Evolutionary conservation across 1,140 invertebrate species (phyloP).

Genomic region (Stegodyphus mimosarum): DNA sequence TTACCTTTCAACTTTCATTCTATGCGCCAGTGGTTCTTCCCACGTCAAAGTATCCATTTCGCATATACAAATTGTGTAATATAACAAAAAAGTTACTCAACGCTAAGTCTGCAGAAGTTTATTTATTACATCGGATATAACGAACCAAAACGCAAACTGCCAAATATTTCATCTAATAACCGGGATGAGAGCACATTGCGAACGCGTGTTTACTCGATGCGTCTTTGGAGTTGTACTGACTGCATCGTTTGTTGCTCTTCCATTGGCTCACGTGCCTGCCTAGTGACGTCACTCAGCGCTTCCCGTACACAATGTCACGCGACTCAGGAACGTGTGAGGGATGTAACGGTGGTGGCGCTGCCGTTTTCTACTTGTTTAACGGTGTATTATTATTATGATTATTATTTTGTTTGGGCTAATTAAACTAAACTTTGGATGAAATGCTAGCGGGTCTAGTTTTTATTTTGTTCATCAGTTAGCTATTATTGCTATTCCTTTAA

Average conservation of each 20-base stretch:
- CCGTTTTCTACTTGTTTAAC: background rate
- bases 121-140: too few species aligned
- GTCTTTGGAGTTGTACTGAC: conserved; percentile 48
- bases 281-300: conserved; percentile 29
- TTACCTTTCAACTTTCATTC: conserved; percentile 55
- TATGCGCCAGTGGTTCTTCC: conserved; percentile 42
- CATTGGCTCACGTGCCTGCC: conserved; percentile 56
- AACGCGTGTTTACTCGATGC: conserved; percentile 21
- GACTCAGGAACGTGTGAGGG: conserved; percentile 42
- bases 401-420: too few species aligned
- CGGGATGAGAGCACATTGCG: conserved; percentile 1
- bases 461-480: too few species aligned
- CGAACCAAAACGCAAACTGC: background rate
- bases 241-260: conserved; percentile 57
- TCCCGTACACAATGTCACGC: conserved; percentile 52
- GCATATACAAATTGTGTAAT: conserved; percentile 1
- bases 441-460: too few species aligned
- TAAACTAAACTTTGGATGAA: too few species aligned
- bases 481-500: too few species aligned
- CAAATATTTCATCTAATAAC: background rate
- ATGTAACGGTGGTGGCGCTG: conserved; percentile 29
- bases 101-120: too few species aligned
- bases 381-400: background rate
- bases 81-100: too few species aligned
- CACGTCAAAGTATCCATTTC: conserved; percentile 50